Conservation (phyloP, 2,113 vertebrate genomes). For the Conger conger region DNA sequence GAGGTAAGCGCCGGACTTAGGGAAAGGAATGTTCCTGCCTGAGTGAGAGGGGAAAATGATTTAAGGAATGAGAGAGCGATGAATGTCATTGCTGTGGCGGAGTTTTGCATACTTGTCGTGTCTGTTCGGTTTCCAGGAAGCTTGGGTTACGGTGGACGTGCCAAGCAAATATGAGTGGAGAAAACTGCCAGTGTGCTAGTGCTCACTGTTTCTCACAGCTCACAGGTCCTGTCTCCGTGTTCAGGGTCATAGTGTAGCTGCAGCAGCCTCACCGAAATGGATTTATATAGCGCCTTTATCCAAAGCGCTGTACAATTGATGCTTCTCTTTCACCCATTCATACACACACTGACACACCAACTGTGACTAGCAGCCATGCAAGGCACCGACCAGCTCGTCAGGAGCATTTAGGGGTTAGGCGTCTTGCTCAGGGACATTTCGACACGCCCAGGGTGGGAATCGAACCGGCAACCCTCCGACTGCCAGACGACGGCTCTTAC, state of each 20-base stretch:
- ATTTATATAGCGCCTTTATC: too few relatives aligned
- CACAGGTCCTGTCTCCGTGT: neutral
- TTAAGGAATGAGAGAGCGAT: neutral
- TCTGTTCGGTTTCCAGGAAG: neutral
- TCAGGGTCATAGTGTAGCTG: neutral
- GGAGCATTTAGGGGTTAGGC: too few relatives aligned
- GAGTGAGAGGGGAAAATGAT: neutral
- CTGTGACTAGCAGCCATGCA: neutral
- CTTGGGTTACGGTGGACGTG: conserved; percentile 13
- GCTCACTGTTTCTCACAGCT: neutral
- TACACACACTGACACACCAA: neutral
- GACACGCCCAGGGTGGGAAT: too few relatives aligned
- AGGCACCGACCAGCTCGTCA: too few relatives aligned
- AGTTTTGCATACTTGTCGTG: neutral
- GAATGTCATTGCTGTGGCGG: neutral
- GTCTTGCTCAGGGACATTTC: too few relatives aligned
- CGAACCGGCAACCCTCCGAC: too few relatives aligned
- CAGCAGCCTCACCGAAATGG: neutral
- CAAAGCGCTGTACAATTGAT: too few relatives aligned
- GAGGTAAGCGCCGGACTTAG: neutral
- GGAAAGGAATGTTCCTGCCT: conserved; percentile 16
- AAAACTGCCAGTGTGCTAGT: neutral
- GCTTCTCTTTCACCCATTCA: neutral
- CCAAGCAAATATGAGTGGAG: neutral
- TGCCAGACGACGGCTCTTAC: too few relatives aligned